Percentiles rank a stretch among this genome's conserved stretches.
Conservation (phyloP, 1,140 invertebrate genomes). For the Rhagoletis pomonella region DNA sequence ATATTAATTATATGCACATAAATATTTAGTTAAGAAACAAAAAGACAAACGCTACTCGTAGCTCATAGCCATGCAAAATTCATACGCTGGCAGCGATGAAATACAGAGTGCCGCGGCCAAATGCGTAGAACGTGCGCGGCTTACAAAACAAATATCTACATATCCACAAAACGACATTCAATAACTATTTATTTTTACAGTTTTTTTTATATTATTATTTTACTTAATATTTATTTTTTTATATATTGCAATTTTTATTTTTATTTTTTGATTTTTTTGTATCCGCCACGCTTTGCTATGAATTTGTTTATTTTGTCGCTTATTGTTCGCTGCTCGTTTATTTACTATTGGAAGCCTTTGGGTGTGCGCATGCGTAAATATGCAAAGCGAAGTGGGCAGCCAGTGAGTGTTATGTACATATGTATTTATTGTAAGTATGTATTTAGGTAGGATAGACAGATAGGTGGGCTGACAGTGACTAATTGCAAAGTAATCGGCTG, state of each 20-base stretch:
- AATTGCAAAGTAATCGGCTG: neutral
- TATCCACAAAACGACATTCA: neutral
- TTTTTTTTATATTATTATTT: too few species aligned
- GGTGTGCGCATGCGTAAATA: neutral
- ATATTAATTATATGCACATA: too few species aligned
- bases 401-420: too few species aligned
- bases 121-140: constrained; percentile 36
- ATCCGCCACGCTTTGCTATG: neutral
- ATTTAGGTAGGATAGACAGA: too few species aligned
- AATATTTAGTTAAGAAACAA: neutral
- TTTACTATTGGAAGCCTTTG: neutral
- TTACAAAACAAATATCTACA: too few species aligned
- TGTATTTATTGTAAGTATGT: too few species aligned
- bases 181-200: neutral
- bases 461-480: too few species aligned
- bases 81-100: neutral
- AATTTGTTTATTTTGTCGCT: neutral
- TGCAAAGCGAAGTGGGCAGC: neutral
- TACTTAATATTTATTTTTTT: too few species aligned
- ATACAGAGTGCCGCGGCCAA: constrained; percentile 3
- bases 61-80: neutral
- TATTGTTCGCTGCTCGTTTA: neutral
- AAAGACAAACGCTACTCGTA: neutral
- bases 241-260: too few species aligned
- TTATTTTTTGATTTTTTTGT: neutral